These are phyloP conservation scores for Melanotaenia pygmaea DNA, from an alignment of 2,797 vertebrate genomes.

Conservation along the genomic window DNA sequence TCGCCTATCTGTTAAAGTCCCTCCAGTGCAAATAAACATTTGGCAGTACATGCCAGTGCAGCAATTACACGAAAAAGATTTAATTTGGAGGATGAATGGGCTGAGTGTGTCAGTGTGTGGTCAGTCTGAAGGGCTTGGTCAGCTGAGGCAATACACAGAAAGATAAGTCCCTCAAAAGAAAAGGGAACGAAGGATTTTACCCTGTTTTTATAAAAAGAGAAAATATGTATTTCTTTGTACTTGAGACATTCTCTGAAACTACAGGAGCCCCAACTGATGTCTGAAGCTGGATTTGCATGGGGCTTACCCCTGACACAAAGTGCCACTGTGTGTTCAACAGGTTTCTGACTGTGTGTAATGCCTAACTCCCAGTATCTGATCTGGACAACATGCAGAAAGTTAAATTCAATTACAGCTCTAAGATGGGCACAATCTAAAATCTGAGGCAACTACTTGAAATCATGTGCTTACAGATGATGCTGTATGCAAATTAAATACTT, in stretches of 20 bases:
- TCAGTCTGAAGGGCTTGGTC: constrained; percentile 11
- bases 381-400: constrained; percentile 58
- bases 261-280: constrained; percentile 32
- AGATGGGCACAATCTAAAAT: constrained; percentile 25
- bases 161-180: constrained; percentile 24
- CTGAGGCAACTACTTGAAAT: constrained; percentile 35
- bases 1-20: constrained; percentile 50
- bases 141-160: constrained; percentile 23
- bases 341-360: constrained; percentile 50
- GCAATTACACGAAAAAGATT: constrained; percentile 52
- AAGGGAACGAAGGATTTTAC: constrained; percentile 14
- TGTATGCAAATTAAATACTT: constrained; percentile 38
- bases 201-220: constrained; percentile 13
- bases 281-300: constrained; percentile 43
- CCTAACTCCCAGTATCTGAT: constrained; percentile 59
- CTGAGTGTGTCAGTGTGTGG: constrained; percentile 50
- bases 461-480: constrained; percentile 38
- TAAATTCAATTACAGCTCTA: constrained; percentile 49
- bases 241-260: constrained; percentile 32
- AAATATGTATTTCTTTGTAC: constrained; percentile 1
- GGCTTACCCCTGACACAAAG: constrained; percentile 49
- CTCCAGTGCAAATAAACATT: constrained; percentile 71
- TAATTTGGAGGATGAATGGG: constrained; percentile 51
- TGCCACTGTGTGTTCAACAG: constrained; percentile 60
- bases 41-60: constrained; percentile 49